These are phyloP conservation scores for Grallaria varia DNA, from an alignment of 2,113 vertebrate species.

Conservation along the genomic window DNA sequence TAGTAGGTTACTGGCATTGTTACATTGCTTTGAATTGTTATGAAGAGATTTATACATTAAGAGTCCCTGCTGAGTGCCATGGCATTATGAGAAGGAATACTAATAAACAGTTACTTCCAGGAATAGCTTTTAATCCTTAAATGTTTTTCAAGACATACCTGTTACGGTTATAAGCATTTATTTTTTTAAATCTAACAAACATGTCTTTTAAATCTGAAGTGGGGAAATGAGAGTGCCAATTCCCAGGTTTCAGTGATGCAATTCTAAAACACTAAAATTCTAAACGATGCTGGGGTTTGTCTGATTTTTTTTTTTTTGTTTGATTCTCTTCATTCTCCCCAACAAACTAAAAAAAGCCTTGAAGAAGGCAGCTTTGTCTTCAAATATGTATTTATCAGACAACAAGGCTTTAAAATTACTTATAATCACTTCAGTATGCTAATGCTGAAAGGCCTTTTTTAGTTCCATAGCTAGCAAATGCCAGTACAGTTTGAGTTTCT, in stretches of 20 bases:
- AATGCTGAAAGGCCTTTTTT: neutral
- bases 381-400: neutral
- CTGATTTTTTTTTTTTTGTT: neutral
- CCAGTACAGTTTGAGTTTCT: neutral
- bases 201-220: neutral
- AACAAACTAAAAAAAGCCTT: neutral
- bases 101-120: constrained; percentile 14
- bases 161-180: neutral
- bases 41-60: neutral
- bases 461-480: neutral
- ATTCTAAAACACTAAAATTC: neutral
- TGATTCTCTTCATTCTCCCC: neutral
- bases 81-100: neutral
- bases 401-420: neutral
- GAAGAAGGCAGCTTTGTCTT: neutral
- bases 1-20: neutral
- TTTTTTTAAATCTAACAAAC: neutral
- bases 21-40: neutral
- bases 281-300: neutral
- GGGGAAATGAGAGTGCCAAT: neutral
- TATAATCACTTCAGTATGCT: neutral
- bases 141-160: neutral
- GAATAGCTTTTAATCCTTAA: neutral
- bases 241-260: neutral
- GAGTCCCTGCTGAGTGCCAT: neutral